Base-by-base conservation (phyloP, 2,888 invertebrate genomes). In the Drosophila mulleri region DNA sequence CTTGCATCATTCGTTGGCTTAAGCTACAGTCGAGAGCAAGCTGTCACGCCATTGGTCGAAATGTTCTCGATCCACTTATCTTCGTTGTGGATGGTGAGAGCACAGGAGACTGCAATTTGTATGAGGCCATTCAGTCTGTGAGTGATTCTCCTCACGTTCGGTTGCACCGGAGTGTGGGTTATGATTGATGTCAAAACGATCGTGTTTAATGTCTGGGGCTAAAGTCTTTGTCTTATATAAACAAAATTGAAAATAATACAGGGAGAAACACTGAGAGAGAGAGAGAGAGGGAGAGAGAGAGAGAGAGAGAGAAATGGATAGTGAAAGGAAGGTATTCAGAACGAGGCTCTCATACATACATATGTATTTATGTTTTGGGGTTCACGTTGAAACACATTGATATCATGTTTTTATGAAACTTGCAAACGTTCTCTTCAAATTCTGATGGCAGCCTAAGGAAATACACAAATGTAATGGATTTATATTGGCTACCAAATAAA, bases 401-500 rank as follows among this genome's bases (percentile, higher is more conserved):
- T 8, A 41, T 32, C 8, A 35, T 52, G 3, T 56, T 41, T 41
- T 56, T 56, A 9, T 53, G 29, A 3, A 14, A 29, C 16, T 20
- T 32, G 32, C 57, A 23, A 35, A n/a, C 20, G 32, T 44, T 44
- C 44, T n/a, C 32, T 23, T n/a, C 0, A 12, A 44, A 48, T 29
- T 50, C 12, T 12, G 29, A 50, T 18, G 48, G 48, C 45, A 23
- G 16, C 48, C 29, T 12, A 1, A 18, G 32, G 48, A 50, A 18
- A 35, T 44, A 35, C 7, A 8, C 44, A 47, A 59, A 37, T 37
- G 26, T 20, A 68, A 69, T 56, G 18, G 69, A 67, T 56, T 56
- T 68, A 41, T 68, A 35, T 66, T 20, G 53, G 54, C 2, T 23
- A 52, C 9, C 14, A 57, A 45, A 61, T 45, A 23, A 26, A 16